These are phyloP conservation scores for Sceloporus tristichus DNA, from an alignment of 2,113 vertebrate species.

Conservation along the genomic window DNA sequence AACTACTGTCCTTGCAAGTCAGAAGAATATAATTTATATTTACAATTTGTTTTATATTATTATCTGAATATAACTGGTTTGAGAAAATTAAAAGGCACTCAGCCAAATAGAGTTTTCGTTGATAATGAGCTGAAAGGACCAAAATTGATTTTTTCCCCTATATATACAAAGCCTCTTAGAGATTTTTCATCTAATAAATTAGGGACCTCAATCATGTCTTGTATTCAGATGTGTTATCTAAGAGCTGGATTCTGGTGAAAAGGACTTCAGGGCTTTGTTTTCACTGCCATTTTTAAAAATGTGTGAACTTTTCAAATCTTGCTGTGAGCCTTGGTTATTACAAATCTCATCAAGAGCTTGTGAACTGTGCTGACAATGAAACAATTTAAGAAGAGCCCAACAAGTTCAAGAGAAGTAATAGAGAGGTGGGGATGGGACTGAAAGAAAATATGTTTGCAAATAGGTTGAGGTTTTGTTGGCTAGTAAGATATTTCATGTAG, in stretches of 20 bases:
- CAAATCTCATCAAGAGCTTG: background rate
- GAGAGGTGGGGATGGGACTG: accelerated
- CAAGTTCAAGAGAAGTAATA: background rate
- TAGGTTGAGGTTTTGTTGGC: background rate
- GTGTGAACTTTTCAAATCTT: conserved; percentile 50
- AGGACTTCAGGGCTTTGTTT: background rate
- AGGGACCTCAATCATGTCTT: background rate
- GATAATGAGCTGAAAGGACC: conserved; percentile 30
- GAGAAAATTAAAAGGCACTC: conserved; percentile 16
- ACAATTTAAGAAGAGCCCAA: background rate
- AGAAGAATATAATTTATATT: conserved; percentile 28
- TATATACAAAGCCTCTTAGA: background rate
- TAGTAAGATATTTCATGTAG: background rate
- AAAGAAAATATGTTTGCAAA: background rate
- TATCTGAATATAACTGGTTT: background rate
- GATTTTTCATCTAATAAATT: conserved; percentile 24
- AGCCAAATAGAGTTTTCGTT: conserved; percentile 22
- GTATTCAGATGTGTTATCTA: conserved; percentile 30
- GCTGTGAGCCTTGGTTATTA: conserved; percentile 23
- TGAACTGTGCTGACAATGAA: background rate
- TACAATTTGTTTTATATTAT: background rate
- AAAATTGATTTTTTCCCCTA: background rate
- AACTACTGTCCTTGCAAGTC: background rate
- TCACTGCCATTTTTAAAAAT: conserved; percentile 21
- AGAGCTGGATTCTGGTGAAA: conserved; percentile 32